Base-by-base conservation (phyloP, 2,888 invertebrate species). In the Oligia latruncula region DNA sequence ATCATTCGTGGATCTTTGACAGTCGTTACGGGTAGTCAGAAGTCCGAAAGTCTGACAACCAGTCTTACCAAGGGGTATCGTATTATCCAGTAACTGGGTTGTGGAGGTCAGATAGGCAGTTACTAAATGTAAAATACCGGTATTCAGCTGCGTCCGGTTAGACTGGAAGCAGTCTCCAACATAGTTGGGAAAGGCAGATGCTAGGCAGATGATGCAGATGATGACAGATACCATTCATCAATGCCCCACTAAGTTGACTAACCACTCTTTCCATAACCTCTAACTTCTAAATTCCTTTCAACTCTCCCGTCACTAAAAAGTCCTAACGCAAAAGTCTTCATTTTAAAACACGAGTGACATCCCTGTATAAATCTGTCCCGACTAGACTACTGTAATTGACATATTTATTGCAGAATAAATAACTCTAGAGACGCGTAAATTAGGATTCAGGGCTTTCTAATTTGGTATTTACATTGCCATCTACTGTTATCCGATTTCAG, bases 381-480 rank as follows among this genome's bases (percentile, higher is more conserved):
- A 77, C 91, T 91, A 90, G 92, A 88, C 90, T 90, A 89, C 91
- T 88, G 91, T 94, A 94, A 94, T 94, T 94, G 94, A 94, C 94
- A 92, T 94, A 92, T 94, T 94, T 94, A 94, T 94, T 92, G 92
- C 93, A 83, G 90, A 91, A 92, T 93, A 94, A 94, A 94, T 94
- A 93, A 93, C 92, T 89, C 90, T 81, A 87, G 91, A 92, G 90
- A 89, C 86, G 91, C 90, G 93, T 93, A 94, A 93, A 93, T 94
- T 94, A 92, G 90, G 90, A 90, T 92, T 88, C 92, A 91, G 91
- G 91, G 92, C 91, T 93, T 93, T 93, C 93, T 92, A 92, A 92
- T 89, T 91, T 91, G 86, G 90, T 89, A 90, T 90, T 91, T 90
- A 90, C 88, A 88, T 90, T 86, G 89, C 89, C 81, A 88, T 86